A percentile compares a stretch with the other conserved stretches of the same genome.
Conservation (phyloP, 1,140 invertebrate genomes). For the Anthonomus grandis region DNA sequence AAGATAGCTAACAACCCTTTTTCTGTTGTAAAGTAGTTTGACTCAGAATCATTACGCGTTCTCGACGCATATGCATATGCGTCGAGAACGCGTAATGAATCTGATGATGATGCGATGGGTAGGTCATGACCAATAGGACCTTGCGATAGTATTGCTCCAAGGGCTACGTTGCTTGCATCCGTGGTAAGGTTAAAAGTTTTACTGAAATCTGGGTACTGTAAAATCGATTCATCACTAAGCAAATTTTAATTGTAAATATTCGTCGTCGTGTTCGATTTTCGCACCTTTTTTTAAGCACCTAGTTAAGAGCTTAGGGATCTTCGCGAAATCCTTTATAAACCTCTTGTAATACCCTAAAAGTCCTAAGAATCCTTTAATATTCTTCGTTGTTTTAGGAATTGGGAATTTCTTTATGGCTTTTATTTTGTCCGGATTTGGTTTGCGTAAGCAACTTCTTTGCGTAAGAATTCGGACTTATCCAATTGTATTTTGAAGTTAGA, state of each 20-base stretch:
- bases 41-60: conserved; percentile 14
- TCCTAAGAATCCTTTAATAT: conserved; percentile 30
- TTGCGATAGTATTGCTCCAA: conserved; percentile 19
- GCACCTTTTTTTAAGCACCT: conserved; percentile 29
- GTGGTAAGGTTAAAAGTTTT: conserved; percentile 40
- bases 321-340: conserved; percentile 26
- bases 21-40: conserved; percentile 34
- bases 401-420: conserved; percentile 30
- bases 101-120: no score
- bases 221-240: conserved; percentile 25
- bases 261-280: conserved; percentile 18
- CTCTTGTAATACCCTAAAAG: conserved; percentile 24
- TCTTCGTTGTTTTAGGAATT: conserved; percentile 27
- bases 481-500: conserved; percentile 29
- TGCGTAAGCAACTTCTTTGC: conserved; percentile 46
- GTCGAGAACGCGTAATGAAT: no score
- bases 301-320: conserved; percentile 23
- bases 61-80: conserved; percentile 27
- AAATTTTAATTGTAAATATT: conserved; percentile 24
- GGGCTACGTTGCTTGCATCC: conserved; percentile 28
- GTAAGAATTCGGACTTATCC: conserved; percentile 39
- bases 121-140: conserved; percentile 13
- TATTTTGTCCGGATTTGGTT: conserved; percentile 30
- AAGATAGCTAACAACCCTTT: conserved; percentile 30
- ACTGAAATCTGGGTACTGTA: conserved; percentile 38